A percentile compares a stretch with the other conserved stretches of the same genome.
Conservation (phyloP, 2,113 vertebrate species). For the Pongo abelii region DNA sequence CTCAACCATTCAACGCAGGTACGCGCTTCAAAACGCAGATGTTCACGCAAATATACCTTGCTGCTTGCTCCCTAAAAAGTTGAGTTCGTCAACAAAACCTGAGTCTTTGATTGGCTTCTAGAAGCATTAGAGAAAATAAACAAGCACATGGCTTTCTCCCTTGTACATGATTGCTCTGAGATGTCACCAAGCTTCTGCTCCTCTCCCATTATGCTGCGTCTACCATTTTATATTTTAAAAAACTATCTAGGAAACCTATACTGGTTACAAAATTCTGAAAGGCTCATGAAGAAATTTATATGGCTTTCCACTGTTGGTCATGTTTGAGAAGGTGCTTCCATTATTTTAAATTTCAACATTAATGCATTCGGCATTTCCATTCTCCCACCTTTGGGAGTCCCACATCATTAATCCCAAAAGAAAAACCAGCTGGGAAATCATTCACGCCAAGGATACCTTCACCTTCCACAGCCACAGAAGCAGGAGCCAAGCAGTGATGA, state of each 20-base stretch:
- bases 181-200: not conserved
- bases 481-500: not conserved
- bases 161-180: accelerated
- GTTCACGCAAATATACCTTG: conserved; percentile 56
- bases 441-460: not conserved
- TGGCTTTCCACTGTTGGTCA: accelerated
- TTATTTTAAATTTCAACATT: not conserved
- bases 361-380: not conserved
- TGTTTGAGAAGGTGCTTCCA: not conserved
- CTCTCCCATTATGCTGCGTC: too few species aligned
- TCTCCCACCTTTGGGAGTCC: not conserved
- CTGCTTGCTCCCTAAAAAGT: conserved; percentile 22
- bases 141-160: not conserved
- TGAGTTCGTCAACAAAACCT: conserved; percentile 51
- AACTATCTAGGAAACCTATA: not conserved
- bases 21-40: conserved; percentile 38
- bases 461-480: not conserved
- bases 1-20: not conserved
- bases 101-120: conserved; percentile 34
- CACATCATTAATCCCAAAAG: not conserved
- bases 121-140: conserved; percentile 47
- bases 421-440: not conserved
- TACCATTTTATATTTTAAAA: not conserved
- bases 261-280: not conserved
- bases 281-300: not conserved